Percentiles rank a stretch among this genome's conserved stretches.
phyloP scores from a whole-genome alignment of 2,888 invertebrate species.

The Crematogaster levior region DNA sequence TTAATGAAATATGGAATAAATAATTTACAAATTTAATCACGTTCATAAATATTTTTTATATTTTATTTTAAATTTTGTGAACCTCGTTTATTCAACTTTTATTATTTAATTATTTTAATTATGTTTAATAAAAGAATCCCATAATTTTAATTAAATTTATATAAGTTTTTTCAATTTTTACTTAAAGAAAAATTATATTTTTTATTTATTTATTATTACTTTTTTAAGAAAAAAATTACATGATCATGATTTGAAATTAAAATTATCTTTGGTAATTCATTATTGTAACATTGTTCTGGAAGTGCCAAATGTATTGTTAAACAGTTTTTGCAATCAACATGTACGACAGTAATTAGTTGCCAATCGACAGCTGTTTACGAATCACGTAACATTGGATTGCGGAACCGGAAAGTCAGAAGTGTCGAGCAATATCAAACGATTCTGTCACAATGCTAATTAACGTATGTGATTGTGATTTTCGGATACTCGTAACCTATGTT shows the following conservation, averaged over 20 bases:
- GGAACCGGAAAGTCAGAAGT: slow-evolving; percentile 5
- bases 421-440: not conserved
- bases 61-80: not conserved
- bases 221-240: not conserved
- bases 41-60: not conserved
- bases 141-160: not conserved
- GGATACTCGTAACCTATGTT: not conserved
- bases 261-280: not conserved
- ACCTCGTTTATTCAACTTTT: not conserved
- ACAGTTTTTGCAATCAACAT: not conserved
- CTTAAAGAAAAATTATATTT: not conserved
- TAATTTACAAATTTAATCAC: not conserved
- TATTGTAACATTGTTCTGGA: not conserved
- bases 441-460: slow-evolving; percentile 10
- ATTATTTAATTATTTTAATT: not conserved
- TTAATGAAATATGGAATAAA: not conserved
- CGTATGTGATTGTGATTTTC: not conserved
- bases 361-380: not conserved
- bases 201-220: no score
- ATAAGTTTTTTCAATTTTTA: not conserved
- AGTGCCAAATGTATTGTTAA: not conserved
- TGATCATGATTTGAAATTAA: not conserved
- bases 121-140: not conserved
- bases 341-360: not conserved
- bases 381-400: slow-evolving; percentile 12